Evolutionary conservation across 2,888 invertebrate genomes (phyloP).

Genomic region (Cyrtodaria siliqua): DNA sequence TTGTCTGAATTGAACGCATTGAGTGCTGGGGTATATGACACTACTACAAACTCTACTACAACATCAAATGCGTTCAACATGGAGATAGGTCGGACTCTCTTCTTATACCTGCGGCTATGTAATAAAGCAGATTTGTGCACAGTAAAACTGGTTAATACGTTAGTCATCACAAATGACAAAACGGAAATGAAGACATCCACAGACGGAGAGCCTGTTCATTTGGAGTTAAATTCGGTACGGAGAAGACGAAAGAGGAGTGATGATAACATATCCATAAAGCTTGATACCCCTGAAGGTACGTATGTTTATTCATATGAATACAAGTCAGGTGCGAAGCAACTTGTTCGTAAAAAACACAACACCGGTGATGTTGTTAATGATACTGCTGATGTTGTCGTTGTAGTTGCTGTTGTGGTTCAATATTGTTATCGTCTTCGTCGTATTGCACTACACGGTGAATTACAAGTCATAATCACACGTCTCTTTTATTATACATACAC

Average conservation of each 20-base stretch:
- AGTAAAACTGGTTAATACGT: constrained; percentile 58
- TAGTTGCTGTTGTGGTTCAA: too few species aligned
- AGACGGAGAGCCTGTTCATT: constrained; percentile 52
- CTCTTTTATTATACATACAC: too few species aligned
- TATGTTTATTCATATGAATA: too few species aligned
- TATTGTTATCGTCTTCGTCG: too few species aligned
- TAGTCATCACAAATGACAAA: constrained; percentile 45
- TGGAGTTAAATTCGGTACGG: constrained; percentile 12
- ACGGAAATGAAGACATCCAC: constrained; percentile 50
- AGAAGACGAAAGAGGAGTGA: constrained; percentile 21
- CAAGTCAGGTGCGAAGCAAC: too few species aligned
- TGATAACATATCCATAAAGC: neutral
- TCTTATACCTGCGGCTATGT: constrained; percentile 63
- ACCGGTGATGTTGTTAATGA: too few species aligned
- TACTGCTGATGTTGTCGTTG: too few species aligned
- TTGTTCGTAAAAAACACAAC: too few species aligned
- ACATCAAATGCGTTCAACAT: constrained; percentile 61
- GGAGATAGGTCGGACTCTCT: constrained; percentile 69
- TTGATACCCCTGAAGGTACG: neutral
- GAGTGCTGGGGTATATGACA: constrained; percentile 30
- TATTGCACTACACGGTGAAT: too few species aligned
- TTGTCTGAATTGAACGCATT: constrained; percentile 54
- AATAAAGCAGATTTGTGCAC: constrained; percentile 69
- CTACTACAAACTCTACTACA: constrained; percentile 2
- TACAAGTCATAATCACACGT: too few species aligned